Evolutionary conservation across 2,113 vertebrate genomes (phyloP).

Genomic region (Grus americana): DNA sequence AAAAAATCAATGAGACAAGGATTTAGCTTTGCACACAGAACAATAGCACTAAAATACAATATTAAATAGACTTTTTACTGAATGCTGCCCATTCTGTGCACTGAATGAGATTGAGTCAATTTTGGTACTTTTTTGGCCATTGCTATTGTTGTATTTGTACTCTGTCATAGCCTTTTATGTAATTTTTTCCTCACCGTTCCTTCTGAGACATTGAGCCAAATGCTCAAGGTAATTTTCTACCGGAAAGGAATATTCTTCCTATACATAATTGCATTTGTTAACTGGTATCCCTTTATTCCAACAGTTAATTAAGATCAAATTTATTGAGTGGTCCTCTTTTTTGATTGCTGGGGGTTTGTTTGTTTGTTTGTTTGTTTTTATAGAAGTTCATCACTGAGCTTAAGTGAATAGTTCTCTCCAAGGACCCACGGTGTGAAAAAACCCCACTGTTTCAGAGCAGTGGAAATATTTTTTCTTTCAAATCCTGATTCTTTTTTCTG

Average conservation of each 20-base stretch:
- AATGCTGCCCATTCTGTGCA: neutral
- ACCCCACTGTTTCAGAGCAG: neutral
- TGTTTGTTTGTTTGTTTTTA: neutral
- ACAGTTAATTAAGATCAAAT: neutral
- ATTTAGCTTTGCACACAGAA: neutral
- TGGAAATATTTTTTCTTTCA: neutral
- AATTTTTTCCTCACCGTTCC: neutral
- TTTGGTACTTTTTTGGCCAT: neutral
- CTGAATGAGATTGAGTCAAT: neutral
- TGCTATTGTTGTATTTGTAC: neutral
- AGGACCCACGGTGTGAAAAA: neutral
- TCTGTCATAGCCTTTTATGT: neutral
- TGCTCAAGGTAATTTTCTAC: neutral
- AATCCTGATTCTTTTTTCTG: neutral
- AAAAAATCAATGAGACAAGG: neutral
- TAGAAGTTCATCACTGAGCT: neutral
- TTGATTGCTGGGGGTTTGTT: neutral
- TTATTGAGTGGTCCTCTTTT: neutral
- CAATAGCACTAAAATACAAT: neutral
- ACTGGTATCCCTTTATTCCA: neutral
- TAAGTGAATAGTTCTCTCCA: neutral
- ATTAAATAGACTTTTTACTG: neutral
- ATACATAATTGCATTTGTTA: neutral
- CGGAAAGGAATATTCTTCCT: neutral
- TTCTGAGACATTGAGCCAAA: neutral